Base-by-base conservation (phyloP, 2,113 vertebrate genomes). In the Antennarius striatus region DNA sequence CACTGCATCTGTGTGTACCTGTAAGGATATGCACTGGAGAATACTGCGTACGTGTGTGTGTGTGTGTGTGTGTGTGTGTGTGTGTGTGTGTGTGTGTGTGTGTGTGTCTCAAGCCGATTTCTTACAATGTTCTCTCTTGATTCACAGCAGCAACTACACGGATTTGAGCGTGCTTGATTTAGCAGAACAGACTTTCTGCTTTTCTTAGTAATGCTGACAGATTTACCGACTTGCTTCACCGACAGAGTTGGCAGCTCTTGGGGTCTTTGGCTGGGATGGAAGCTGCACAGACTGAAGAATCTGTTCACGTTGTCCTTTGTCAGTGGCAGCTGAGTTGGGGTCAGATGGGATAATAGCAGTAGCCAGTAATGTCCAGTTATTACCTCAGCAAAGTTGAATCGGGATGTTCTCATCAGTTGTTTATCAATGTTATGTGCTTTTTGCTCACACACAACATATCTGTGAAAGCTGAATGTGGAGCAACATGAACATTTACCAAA, bases 131-230 rank as follows among this genome's bases (percentile, higher is more conserved):
- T 40, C 39, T 7, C 39, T 40, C 39, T 43, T 87, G 80, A 87
- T 85, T 89, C 68, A 83, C 69, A 55, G 77, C 60, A 2, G 16
- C 29, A 51, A 63, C 54, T 73, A 54, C 80, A 8, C 63, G 60
- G 65, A 66, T 65, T 86, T 90, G 80, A 67, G 83, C 87, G 70
- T 50, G 83, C 80, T 77, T 73, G 70, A 83, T 88, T 87, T 84
- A 85, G 76, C 71, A 73, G 70, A 84, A 74, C 71, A 79, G 76
- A 57, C 75, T 68, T 59, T 83, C 47, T 51, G 65, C 72, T 80
- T 86, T 82, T 82, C 75, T 82, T 66, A 74, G 81, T 64, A 69
- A 75, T 50, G 55, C 80, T 75, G 77, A 83, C 82, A 90, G 83
- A 89, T 88, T 90, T 86, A 88, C 72, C 45, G 77, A 84, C 59